Percentiles rank a stretch among this genome's conserved stretches.
Evolutionary conservation across 2,113 vertebrate species (phyloP).

Genomic region (Falcunculus frontatus): DNA sequence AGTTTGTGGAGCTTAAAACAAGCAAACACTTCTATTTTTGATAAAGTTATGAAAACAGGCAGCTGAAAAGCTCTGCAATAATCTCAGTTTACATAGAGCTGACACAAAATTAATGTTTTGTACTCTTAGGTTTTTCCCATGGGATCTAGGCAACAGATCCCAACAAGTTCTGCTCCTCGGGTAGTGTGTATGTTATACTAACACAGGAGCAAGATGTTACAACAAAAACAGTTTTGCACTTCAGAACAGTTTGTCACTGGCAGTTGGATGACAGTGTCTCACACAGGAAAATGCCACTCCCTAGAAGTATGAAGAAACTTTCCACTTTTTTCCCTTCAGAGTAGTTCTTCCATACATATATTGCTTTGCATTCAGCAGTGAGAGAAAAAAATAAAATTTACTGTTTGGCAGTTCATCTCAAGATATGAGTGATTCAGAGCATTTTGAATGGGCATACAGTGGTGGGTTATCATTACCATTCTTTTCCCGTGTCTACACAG

Average conservation of each 20-base stretch:
- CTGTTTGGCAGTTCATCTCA: not conserved
- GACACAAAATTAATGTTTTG: slow-evolving; percentile 2
- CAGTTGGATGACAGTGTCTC: not conserved
- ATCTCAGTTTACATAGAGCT: not conserved
- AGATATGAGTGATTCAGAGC: not conserved
- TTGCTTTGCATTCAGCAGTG: not conserved
- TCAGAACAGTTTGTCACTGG: not conserved
- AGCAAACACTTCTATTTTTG: not conserved
- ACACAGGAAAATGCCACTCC: not conserved
- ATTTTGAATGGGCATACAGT: not conserved
- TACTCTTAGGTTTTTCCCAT: not conserved
- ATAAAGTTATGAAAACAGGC: not conserved
- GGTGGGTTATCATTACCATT: not conserved
- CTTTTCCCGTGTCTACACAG: not conserved
- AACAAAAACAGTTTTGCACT: not conserved
- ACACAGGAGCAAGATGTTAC: not conserved
- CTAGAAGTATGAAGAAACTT: not conserved
- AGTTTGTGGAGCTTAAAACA: not conserved
- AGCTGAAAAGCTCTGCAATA: not conserved
- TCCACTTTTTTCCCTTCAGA: not conserved
- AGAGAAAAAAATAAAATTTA: not conserved
- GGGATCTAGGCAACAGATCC: slow-evolving; percentile 17
- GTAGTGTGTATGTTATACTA: not conserved
- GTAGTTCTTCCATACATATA: not conserved
- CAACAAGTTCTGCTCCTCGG: not conserved